Evolutionary conservation across 1,140 invertebrate genomes (phyloP).

Genomic region (Lordiphosa stackelbergi): DNA sequence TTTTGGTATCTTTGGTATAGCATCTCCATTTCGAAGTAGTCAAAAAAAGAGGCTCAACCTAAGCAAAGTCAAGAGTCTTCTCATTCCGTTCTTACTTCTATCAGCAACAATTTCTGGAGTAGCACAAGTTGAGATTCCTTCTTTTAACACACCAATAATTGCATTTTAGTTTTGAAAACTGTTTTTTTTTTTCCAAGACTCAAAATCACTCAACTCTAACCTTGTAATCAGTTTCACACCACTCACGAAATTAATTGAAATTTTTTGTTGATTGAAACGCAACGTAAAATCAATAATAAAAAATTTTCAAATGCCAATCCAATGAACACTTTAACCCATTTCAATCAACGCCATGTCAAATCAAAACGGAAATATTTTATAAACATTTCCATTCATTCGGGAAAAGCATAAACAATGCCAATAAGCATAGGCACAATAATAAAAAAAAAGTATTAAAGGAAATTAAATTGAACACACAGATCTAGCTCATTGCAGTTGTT

Average conservation of each 20-base stretch:
- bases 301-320: slow-evolving; percentile 21
- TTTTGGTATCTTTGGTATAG: too few species aligned
- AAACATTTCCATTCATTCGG: slow-evolving; percentile 56
- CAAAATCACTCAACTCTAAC: too few species aligned
- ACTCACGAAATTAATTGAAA: slow-evolving; percentile 12
- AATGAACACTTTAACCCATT: slow-evolving; percentile 63
- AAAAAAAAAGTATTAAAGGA: slow-evolving; percentile 49
- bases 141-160: too few species aligned
- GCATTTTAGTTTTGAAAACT: too few species aligned
- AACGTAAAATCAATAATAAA: slow-evolving; percentile 37
- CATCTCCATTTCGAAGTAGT: too few species aligned
- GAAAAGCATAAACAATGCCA: slow-evolving; percentile 18
- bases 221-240: too few species aligned
- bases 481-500: slow-evolving; percentile 24
- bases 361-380: slow-evolving; percentile 71
- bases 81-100: too few species aligned
- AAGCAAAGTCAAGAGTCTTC: too few species aligned
- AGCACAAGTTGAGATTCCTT: too few species aligned
- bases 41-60: too few species aligned
- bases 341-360: slow-evolving; percentile 63
- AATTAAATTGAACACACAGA: slow-evolving; percentile 64
- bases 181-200: too few species aligned
- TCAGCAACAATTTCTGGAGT: too few species aligned
- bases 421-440: slow-evolving; percentile 14
- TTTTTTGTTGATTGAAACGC: slow-evolving; percentile 47